These are phyloP conservation scores for Pogonocherus hispidulus DNA, from an alignment of 2,888 invertebrate genomes.

Conservation along the genomic window DNA sequence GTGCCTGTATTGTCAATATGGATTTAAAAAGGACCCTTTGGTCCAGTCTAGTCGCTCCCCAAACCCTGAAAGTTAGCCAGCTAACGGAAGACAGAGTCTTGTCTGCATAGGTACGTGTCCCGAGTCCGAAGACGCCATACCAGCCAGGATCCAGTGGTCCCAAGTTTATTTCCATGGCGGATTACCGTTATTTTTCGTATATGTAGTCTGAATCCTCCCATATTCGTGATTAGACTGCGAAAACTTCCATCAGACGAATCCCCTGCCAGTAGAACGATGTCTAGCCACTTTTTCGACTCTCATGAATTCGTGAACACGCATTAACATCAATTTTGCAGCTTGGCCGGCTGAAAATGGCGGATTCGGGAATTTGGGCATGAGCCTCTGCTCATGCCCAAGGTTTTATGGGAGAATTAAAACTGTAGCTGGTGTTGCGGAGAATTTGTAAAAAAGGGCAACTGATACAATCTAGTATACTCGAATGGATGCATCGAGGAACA, in stretches of 20 bases:
- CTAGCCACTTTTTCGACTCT: conserved; percentile 14
- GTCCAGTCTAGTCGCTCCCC: conserved; percentile 6
- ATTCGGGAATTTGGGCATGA: neutral
- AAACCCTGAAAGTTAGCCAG: conserved; percentile 13
- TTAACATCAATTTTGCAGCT: conserved; percentile 24
- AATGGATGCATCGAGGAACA: no score
- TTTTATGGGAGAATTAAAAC: neutral
- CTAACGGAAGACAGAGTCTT: conserved; percentile 26
- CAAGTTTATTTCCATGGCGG: conserved; percentile 15
- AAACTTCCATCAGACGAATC: neutral
- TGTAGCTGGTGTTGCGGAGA: neutral
- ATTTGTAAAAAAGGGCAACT: neutral
- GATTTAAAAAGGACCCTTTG: neutral
- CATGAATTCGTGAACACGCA: conserved; percentile 4
- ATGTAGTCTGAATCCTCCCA: conserved; percentile 1
- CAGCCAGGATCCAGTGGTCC: neutral
- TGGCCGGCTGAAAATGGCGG: neutral
- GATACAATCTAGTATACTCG: neutral
- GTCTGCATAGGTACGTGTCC: conserved; percentile 24
- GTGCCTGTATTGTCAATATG: no score
- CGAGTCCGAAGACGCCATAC: neutral
- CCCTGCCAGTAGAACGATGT: conserved; percentile 2
- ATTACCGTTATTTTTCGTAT: conserved; percentile 27
- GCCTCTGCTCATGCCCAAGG: no score
- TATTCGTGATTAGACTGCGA: conserved; percentile 14